Base-by-base conservation (phyloP, 2,113 vertebrate genomes). In the Macheiramphus alcinus region DNA sequence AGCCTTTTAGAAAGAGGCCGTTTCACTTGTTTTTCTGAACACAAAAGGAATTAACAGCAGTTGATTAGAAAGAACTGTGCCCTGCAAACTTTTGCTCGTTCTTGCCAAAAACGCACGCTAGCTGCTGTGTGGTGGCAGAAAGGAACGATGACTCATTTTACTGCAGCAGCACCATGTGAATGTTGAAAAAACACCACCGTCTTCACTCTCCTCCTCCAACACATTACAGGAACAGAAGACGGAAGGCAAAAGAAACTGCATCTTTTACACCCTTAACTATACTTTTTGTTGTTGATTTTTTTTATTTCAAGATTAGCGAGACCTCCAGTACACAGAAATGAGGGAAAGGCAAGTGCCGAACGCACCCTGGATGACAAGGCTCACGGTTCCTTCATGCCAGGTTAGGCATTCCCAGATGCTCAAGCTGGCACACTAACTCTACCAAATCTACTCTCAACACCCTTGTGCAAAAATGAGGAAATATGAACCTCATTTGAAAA, bases 111-210 rank as follows among this genome's bases (percentile, higher is more conserved):
- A 7, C 7, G 9, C 53, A 34, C 38, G 7, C n/a, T 13, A n/a
- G 95, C 73, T 80, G 71, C 66, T 80, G 91, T 27, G 76, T 42
- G 90, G 27, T 22, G 80, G 63, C 85, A 25, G 34, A n/a, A 62
- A 94, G 84, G 80, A 67, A 43, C 32, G 84, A 96, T 96, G 97
- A 97, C 90, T 98, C 97, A 97, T 94, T 94, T 58, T 83, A 95
- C 91, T 80, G 94, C 97, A 97, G 97, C 67, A 92, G 81, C 88
- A 91, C 42, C 85, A 70, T 6, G 55, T 10, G 34, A 78, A 61
- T 4, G 16, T 27, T 20, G 34, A 66, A 32, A 67, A 58, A 47
- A 67, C 72, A 59, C 61, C 48, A 10, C 45, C 5, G 14, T 16
- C 87, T 71, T 71, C 59, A 23, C 67, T 56, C 63, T 38, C 29